phyloP scores from a whole-genome alignment of 2,888 invertebrate species.

The Sepiola atlantica region DNA sequence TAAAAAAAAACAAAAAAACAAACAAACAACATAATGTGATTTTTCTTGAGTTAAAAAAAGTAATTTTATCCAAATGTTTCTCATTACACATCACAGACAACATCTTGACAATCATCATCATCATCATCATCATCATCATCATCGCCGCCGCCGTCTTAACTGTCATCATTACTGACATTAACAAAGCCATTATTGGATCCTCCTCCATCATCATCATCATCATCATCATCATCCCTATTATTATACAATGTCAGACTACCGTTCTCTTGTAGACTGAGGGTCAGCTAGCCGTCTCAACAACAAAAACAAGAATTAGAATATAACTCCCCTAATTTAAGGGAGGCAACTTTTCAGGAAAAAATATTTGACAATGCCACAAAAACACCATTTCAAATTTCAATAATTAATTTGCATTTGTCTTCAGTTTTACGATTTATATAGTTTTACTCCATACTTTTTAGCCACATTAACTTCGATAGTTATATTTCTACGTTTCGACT shows the following conservation, averaged over 20 bases:
- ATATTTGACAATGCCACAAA: too few relatives aligned
- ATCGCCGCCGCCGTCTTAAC: neutral
- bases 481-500: too few relatives aligned
- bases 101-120: neutral
- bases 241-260: neutral
- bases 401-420: too few relatives aligned
- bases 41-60: neutral
- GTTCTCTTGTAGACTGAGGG: too few relatives aligned
- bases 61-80: neutral
- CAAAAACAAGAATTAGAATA: too few relatives aligned
- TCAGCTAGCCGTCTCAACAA: too few relatives aligned
- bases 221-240: neutral
- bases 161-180: neutral
- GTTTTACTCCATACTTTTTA: too few relatives aligned
- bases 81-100: neutral
- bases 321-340: too few relatives aligned
- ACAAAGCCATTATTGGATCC: neutral
- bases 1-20: neutral
- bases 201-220: neutral
- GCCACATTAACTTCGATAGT: too few relatives aligned
- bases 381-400: too few relatives aligned
- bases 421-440: too few relatives aligned
- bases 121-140: neutral
- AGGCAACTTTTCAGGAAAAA: too few relatives aligned
- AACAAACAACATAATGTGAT: neutral